Percentiles rank a stretch among this genome's conserved stretches.
Conservation (phyloP, 2,888 invertebrate genomes). For the Deilephila elpenor region DNA sequence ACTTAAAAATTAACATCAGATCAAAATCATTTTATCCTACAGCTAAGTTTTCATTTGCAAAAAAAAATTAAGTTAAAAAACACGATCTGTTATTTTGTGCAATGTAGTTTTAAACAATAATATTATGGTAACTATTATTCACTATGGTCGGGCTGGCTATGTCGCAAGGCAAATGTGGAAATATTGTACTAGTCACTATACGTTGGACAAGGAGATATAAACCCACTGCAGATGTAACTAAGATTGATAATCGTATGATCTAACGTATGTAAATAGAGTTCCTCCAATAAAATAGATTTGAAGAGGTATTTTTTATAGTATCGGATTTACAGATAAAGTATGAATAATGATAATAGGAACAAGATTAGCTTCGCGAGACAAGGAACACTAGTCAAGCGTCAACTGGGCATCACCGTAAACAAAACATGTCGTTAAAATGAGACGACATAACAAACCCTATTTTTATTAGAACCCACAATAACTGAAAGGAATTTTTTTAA, state of each 20-base stretch:
- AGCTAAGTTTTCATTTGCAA: constrained; percentile 47
- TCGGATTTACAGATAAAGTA: constrained; percentile 20
- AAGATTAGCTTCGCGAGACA: constrained; percentile 12
- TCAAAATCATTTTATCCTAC: constrained; percentile 55
- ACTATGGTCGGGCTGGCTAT: constrained; percentile 31
- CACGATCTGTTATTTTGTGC: constrained; percentile 67
- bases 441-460: constrained; percentile 25
- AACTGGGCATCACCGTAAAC: constrained; percentile 10
- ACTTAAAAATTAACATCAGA: constrained; percentile 56
- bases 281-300: constrained; percentile 16
- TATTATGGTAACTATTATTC: constrained; percentile 60
- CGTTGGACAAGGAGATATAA: neutral
- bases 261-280: constrained; percentile 13
- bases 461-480: constrained; percentile 17
- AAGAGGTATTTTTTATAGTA: neutral
- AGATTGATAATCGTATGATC: neutral
- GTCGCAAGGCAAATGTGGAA: neutral
- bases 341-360: constrained; percentile 22
- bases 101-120: constrained; percentile 51
- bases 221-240: neutral
- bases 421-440: neutral
- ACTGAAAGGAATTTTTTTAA: constrained; percentile 8
- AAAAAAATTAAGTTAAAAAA: constrained; percentile 50
- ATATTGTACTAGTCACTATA: neutral
- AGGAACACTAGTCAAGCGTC: neutral